Percentiles rank a stretch among this genome's conserved stretches.
Conservation (phyloP, 2,888 invertebrate genomes). For the Cephalotes varians region DNA sequence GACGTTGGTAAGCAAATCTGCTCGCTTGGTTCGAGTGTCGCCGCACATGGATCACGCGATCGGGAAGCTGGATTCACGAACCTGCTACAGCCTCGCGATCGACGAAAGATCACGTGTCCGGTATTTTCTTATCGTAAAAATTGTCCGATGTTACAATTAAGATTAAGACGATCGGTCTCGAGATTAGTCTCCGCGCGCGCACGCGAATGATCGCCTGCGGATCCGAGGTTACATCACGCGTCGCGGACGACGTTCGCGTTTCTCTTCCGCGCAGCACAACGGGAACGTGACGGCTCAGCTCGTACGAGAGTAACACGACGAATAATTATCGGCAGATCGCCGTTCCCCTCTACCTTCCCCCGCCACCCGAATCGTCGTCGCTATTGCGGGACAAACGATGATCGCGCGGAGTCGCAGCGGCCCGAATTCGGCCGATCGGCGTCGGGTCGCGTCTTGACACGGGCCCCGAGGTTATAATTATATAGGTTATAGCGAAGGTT, state of each 20-base stretch:
- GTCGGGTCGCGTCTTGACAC: constrained; percentile 73
- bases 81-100: neutral
- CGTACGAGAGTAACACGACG: neutral
- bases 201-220: neutral
- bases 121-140: neutral
- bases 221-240: constrained; percentile 14
- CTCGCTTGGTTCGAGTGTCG: too few species aligned
- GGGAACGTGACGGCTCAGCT: neutral
- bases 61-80: neutral
- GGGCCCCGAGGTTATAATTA: constrained; percentile 81
- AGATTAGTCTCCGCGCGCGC: neutral
- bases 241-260: neutral
- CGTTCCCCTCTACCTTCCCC: neutral
- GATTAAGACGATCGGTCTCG: neutral
- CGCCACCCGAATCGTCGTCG: neutral
- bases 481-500: constrained; percentile 82
- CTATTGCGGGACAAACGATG: constrained; percentile 27
- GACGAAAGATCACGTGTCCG: neutral
- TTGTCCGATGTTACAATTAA: neutral
- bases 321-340: constrained; percentile 4
- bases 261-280: neutral
- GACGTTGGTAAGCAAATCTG: constrained; percentile 12
- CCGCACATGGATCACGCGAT: neutral
- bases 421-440: neutral
- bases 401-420: neutral